Conservation (phyloP, 1,140 invertebrate species). For the Procambarus virginalis region DNA sequence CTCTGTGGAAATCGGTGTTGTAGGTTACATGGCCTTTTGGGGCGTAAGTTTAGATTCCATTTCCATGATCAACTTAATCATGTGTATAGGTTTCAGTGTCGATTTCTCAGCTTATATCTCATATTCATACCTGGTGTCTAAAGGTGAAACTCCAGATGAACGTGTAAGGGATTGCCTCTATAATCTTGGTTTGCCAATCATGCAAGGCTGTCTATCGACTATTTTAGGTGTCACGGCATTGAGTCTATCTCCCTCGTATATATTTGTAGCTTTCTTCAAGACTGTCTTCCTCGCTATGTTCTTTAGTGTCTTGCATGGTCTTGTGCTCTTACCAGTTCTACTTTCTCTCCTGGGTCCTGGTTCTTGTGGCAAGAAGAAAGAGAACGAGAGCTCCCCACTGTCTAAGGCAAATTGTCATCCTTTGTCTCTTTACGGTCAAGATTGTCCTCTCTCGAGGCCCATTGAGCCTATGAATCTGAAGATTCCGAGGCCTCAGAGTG, state of each 20-base stretch:
- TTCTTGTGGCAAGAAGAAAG: conserved; percentile 78
- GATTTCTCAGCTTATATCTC: conserved; percentile 98
- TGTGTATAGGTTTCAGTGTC: conserved; percentile 98
- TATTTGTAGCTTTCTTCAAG: conserved; percentile 98
- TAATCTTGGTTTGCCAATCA: conserved; percentile 92
- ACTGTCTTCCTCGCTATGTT: conserved; percentile 97
- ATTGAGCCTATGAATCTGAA: conserved; percentile 44
- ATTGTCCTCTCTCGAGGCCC: conserved; percentile 82
- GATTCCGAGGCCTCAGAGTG: conserved; percentile 55
- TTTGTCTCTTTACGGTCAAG: conserved; percentile 80
- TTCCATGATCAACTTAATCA: conserved; percentile 98
- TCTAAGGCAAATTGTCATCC: conserved; percentile 65
- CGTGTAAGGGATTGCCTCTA: conserved; percentile 90
- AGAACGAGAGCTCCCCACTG: conserved; percentile 62
- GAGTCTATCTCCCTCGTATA: conserved; percentile 93
- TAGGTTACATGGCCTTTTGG: conserved; percentile 97
- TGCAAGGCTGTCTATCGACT: conserved; percentile 94
- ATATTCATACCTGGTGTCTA: conserved; percentile 96
- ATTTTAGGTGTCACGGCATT: conserved; percentile 92
- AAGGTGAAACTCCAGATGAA: conserved; percentile 83
- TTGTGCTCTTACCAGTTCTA: conserved; percentile 93
- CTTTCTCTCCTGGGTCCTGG: conserved; percentile 90
- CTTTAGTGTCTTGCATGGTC: conserved; percentile 93
- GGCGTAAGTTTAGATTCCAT: conserved; percentile 96
- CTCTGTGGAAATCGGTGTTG: conserved; percentile 95